Evolutionary conservation across 2,113 vertebrate genomes (phyloP).

Genomic region (Bubo blakistoni): DNA sequence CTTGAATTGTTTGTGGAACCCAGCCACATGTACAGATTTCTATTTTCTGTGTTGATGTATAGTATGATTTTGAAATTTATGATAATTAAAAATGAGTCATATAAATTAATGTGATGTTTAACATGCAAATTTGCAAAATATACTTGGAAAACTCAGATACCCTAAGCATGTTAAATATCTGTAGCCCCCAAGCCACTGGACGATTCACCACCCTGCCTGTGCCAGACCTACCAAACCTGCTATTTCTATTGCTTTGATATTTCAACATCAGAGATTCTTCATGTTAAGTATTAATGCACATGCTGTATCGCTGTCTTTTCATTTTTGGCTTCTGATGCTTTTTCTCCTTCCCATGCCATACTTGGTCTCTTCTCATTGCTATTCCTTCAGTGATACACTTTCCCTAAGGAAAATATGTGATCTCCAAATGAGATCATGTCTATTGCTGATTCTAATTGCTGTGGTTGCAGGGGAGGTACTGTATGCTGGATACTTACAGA

Average conservation of each 20-base stretch:
- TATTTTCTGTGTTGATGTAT: neutral
- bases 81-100: neutral
- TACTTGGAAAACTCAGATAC: neutral
- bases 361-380: neutral
- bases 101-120: neutral
- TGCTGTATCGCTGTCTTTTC: neutral
- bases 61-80: neutral
- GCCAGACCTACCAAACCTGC: neutral
- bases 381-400: neutral
- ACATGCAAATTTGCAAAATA: neutral
- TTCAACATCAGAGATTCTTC: neutral
- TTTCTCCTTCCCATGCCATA: neutral
- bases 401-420: neutral
- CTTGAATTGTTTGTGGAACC: neutral
- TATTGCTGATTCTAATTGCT: neutral
- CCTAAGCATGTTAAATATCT: neutral
- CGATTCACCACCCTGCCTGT: neutral
- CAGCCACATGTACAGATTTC: neutral
- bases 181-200: neutral
- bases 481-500: neutral
- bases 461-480: neutral
- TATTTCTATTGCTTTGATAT: neutral
- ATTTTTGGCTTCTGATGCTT: neutral
- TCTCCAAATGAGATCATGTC: slow-evolving; percentile 6
- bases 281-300: neutral